Evolutionary conservation across 1,140 invertebrate genomes (phyloP), one percentile per base, ranked within the genome.

Genomic region (Eupeodes corollae): DNA sequence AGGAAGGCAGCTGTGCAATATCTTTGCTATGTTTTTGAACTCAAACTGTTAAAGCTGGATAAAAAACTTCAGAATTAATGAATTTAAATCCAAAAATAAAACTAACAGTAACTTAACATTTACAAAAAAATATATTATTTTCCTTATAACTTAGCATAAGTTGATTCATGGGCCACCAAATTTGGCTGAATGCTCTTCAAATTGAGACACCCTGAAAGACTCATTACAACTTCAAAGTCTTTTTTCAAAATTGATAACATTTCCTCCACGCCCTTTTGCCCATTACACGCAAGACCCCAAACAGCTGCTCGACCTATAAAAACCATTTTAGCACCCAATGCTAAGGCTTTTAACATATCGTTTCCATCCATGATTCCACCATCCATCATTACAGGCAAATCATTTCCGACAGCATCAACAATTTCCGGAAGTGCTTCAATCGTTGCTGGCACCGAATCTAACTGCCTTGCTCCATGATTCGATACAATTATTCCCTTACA

Each of bases 341-440:
- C 88, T 21, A 95, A 61, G 10, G 90, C 89, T 72, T 91, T 93
- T 35, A 92, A 82, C 12, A 91, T 78, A 69, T 93, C 89, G n/a
- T 82, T 83, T 14, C 90, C 91, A 57, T 79, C 77, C 6, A 75
- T 74, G 2, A 93, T 72, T 6, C 91, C 90, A 6, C 90, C 88
- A 64, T 93, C 91, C 51, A 94, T 59, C 63, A 85, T 92, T 26
- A 94, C 70, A 62, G 89, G 85, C 11, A 82, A 70, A 56, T 77
- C 73, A 42, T 78, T 74, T 34, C 67, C 73, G 56, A 92, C 83
- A 5, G 82, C 84, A 55, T 77, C 69, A 0, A 82, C 77, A 48
- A 94, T 78, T 73, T 88, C 86, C 2, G 82, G 78, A 31, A 94
- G 70, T 1, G 74, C 88, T 71, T 92, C 88, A 54, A 92, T 88